Evolutionary conservation across 2,113 vertebrate species (phyloP), one percentile per base, ranked within the genome.

Genomic region (Nanorana parkeri): DNA sequence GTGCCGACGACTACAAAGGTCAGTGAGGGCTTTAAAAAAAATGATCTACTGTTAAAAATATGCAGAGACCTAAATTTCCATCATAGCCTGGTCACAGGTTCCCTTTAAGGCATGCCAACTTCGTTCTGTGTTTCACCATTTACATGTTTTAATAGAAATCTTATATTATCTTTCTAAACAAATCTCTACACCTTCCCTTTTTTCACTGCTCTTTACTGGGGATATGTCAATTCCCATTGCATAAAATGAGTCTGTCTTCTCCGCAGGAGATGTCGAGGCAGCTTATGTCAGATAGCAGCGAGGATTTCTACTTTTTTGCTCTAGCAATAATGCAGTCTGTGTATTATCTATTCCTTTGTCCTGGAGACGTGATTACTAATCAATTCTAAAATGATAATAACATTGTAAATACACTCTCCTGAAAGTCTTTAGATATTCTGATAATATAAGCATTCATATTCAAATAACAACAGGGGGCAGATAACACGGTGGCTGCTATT

Each of bases 391-490:
- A 66, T 75, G 55, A 81, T 81, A 74, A 74, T 81, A 75, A 74
- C 80, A 81, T 72, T 81, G 80, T 81, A 81, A 75, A 74, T 74
- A 81, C 61, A 29, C 47, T 81, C 51, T 75, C 36, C 80, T 65
- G 69, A 75, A 75, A 66, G 58, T 65, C 61, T 66, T 66, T 41
- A 81, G 69, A 74, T 81, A 75, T 74, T 74, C 69, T 17, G 80
- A 81, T 81, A 81, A 74, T 75, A 81, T 74, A 41, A 67, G 61
- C 71, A 81, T 81, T 81, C 80, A 81, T 74, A 81, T 81, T 81
- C 80, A 81, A 81, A 72, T 66, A 81, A 65, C 80, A 74, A 81
- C 80, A 67, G 80, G 80, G 80, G 80, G 80, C 80, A 81, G 69
- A 81, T 74, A 81, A 74, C 26, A 56, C 61, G 26, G 36, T 19